Percentiles rank a stretch among this genome's conserved stretches.
Evolutionary conservation across 2,113 vertebrate species (phyloP).

Genomic region (Engystomops pustulosus): DNA sequence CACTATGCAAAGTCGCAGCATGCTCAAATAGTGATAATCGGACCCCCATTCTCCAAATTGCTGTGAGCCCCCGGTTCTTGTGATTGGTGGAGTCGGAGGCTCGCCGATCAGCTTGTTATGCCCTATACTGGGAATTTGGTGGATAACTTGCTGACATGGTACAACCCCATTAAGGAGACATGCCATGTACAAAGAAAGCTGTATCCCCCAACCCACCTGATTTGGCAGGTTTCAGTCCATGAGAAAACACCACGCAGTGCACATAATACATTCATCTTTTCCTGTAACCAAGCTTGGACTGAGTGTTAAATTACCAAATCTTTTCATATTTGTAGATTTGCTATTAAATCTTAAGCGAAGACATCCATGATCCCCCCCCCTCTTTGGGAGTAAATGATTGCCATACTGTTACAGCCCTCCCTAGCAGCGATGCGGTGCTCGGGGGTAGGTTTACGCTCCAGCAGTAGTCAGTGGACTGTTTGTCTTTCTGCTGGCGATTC

Average conservation of each 20-base stretch:
- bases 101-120: too few relatives aligned
- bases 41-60: too few relatives aligned
- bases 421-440: slow-evolving; percentile 5
- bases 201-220: not conserved
- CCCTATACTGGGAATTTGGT: too few relatives aligned
- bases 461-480: slow-evolving; percentile 21
- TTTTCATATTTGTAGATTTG: slow-evolving; percentile 37
- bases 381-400: slow-evolving; percentile 14
- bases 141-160: too few relatives aligned
- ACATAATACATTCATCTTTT: not conserved
- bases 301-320: slow-evolving; percentile 23
- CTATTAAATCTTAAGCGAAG: slow-evolving; percentile 36
- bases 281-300: slow-evolving; percentile 4
- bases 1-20: too few relatives aligned
- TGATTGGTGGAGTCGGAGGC: too few relatives aligned
- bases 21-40: too few relatives aligned
- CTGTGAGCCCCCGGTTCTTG: too few relatives aligned
- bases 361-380: not conserved
- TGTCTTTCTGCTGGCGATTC: slow-evolving; percentile 47
- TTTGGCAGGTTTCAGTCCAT: not conserved
- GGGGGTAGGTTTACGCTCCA: not conserved
- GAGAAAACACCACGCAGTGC: not conserved
- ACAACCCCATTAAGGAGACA: not conserved
- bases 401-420: slow-evolving; percentile 16
- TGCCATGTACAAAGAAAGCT: not conserved